Evolutionary conservation across 2,888 invertebrate species (phyloP).

Genomic region (Tinea trinotella): DNA sequence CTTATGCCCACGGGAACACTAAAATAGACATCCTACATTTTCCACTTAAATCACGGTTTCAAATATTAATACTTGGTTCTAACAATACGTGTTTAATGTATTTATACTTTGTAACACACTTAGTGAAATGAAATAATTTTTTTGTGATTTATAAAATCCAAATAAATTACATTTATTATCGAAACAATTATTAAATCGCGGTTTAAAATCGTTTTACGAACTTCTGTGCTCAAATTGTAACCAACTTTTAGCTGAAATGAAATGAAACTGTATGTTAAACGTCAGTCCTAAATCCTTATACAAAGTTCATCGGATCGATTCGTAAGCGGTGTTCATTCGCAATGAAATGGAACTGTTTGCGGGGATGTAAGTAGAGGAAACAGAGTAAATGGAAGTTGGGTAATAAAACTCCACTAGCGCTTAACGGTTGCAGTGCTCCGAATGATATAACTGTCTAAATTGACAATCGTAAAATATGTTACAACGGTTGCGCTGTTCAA

Average conservation of each 20-base stretch:
- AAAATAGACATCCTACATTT: neutral
- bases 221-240: too few species aligned
- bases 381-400: neutral
- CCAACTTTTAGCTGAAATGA: too few species aligned
- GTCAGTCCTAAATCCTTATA: neutral
- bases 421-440: slow-evolving; percentile 10
- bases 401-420: slow-evolving; percentile 6
- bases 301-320: neutral
- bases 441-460: slow-evolving; percentile 17
- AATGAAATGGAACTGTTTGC: slow-evolving; percentile 9
- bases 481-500: slow-evolving; percentile 8
- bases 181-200: too few species aligned
- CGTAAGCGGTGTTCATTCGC: neutral
- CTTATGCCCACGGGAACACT: slow-evolving; percentile 1
- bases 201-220: too few species aligned
- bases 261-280: neutral
- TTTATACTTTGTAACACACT: too few species aligned
- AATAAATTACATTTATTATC: too few species aligned
- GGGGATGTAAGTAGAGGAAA: neutral
- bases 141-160: too few species aligned
- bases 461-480: slow-evolving; percentile 18
- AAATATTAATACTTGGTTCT: too few species aligned
- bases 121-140: too few species aligned
- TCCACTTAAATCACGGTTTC: neutral
- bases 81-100: too few species aligned